Evolutionary conservation across 1,140 invertebrate species (phyloP).

Genomic region (Drosophila ananassae): DNA sequence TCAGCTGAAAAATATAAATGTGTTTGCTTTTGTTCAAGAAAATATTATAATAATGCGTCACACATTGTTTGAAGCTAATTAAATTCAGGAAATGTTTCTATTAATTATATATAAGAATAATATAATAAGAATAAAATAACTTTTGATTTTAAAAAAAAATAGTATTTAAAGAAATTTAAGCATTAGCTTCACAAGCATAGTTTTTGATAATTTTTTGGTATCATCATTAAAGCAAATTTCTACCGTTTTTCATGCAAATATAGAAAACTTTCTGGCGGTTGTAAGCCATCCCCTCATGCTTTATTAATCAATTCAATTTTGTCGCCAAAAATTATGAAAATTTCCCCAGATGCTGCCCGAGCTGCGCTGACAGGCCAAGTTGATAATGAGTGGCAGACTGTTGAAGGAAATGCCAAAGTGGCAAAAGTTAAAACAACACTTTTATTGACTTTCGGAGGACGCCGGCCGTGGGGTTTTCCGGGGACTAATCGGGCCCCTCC

Average conservation of each 20-base stretch:
- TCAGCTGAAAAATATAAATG: constrained; percentile 27
- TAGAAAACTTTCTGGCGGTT: background rate
- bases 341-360: constrained; percentile 26
- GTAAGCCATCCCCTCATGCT: constrained; percentile 25
- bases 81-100: background rate
- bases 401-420: constrained; percentile 19
- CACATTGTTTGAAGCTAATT: background rate
- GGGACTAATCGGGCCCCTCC: constrained; percentile 54
- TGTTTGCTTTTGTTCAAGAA: constrained; percentile 12
- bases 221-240: background rate
- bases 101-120: no score
- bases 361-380: constrained; percentile 47
- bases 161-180: no score
- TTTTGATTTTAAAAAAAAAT: no score
- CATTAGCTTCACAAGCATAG: no score
- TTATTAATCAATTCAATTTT: constrained; percentile 79
- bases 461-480: background rate
- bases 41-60: background rate
- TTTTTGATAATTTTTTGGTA: no score
- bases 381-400: constrained; percentile 55
- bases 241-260: no score
- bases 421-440: constrained; percentile 69
- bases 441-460: constrained; percentile 52
- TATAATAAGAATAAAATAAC: no score
- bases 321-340: constrained; percentile 62